Base-by-base conservation (phyloP, 2,888 invertebrate species). In the Standfussiana lucernea region DNA sequence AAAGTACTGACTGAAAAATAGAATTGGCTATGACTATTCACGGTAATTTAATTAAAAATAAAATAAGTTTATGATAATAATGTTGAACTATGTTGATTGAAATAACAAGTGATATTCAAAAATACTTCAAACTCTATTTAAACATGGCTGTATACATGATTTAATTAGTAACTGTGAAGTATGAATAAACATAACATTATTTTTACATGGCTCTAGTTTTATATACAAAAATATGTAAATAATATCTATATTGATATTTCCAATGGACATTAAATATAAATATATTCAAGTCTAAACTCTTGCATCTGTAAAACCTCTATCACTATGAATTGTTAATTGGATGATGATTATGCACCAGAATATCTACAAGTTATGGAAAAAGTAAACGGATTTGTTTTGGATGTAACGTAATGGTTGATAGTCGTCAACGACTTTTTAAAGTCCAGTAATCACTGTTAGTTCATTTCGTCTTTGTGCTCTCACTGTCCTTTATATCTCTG, bases 211-310 rank as follows among this genome's bases (percentile, higher is more conserved):
- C 73, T 72, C 75, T 83, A 87, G 59, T 71, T 76, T 67, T 87
- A 87, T 87, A 50, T 87, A 87, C 84, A 87, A 86, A 86, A 85
- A 80, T 73, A 78, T 74, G 86, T 81, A 80, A 83, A 86, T 79
- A n/a, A 71, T 85, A 77, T 83, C 53, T 81, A 78, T 73, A 75
- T 80, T 74, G 65, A 73, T 79, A 76, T 80, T 77, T 66, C 61
- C 62, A 13, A 80, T 85, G 73, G 73, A 74, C 72, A 73, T 66
- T 59, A 59, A 74, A 76, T 77, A 79, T 72, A 78, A 78, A 80
- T 80, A 85, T 75, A 80, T 42, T 80, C 68, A 79, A 77, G 67
- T 72, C 71, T 79, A 68, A 64, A 45, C 73, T 69, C 71, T 68
- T 68, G 76, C 62, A 72, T 77, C 50, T 50, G 40, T 75, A 78